Evolutionary conservation across 2,113 vertebrate genomes (phyloP), one percentile per base, ranked within the genome.

Genomic region (Pseudolaguvia tuberculata): DNA sequence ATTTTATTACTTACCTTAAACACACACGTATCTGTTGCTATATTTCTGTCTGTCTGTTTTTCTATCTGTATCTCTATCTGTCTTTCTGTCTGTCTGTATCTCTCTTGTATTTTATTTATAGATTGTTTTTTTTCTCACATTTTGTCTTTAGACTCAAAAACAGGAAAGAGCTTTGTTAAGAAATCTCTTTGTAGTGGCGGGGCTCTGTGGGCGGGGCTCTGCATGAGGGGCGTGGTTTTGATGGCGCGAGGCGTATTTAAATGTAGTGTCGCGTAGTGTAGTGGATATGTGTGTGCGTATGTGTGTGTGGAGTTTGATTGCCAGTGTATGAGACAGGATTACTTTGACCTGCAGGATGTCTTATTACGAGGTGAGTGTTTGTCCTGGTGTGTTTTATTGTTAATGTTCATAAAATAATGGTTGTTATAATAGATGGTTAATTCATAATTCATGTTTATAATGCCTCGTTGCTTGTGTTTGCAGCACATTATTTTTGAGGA

Each of bases 331-430:
- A 77, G 61, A 29, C 21, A n/a, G 55, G 8, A 59, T 25, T n/a
- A 7, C 1, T 42, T 21, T 5, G n/a, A 56, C 20, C 20, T 70
- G 50, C 14, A 55, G 61, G 79, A 91, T 91, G 90, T 88, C 90
- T 2, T 91, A 91, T 76, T 91, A 88, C 71, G 86, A 90, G 83
- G 90, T 91, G 81, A 83, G 83, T 3, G 6, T 35, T 50, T 42
- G 50, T 15, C 18, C 13, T 21, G 17, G 17, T 52, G 7, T 27
- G 10, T 29, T 4, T 4, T 6, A 4, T 35, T 35, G 3, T 35
- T 35, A 3, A 35, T 35, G 31, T 35, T 35, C 3, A 35, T 35
- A 35, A 35, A 4, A 3, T 35, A 6, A 4, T 35, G 6, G 3
- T 35, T 35, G 3, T 6, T 35, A 6, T 35, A 6, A 4, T 35